Evolutionary conservation across 1,140 invertebrate species (phyloP), one percentile per base, ranked within the genome.

Genomic region (Himalopsyche phryganea): DNA sequence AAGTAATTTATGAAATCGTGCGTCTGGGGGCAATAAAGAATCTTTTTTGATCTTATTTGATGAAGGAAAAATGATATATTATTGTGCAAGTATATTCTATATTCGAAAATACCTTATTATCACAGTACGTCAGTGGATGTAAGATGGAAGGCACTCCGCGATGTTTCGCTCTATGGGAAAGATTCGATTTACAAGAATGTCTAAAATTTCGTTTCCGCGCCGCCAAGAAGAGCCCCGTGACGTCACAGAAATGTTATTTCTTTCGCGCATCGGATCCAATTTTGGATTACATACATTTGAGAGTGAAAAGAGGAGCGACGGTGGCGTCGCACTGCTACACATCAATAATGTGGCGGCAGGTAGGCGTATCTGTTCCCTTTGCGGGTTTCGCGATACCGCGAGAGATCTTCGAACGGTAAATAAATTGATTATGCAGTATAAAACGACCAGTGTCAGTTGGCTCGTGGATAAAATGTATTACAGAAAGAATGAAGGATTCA

Each of bases 221-320:
- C 7, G 7, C 18, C 20, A 20, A 45, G 32, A 19, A 17, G 35
- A 47, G 33, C 28, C 53, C n/a, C 33, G 44, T 41, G 44, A 55
- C 46, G 53, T 55, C 61, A 45, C 23, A 42, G 58, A 64, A 64
- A 60, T 58, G 61, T 57, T 64, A 64, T 64, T 64, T 64, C 61
- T 64, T 58, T 56, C 49, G 54, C 57, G 58, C 61, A 64, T 64
- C 61, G 57, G 61, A 64, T 64, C 61, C 61, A 64, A 64, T 64
- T 64, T 64, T 60, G 58, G 61, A 60, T 64, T 64, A 64, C 61
- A 64, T 64, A 64, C 58, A 64, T 64, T 64, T 45, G 41, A 40
- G 55, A 59, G 23, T 9, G 23, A 28, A 28, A n/a, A n/a, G n/a
- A 49, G 61, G 52, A 59, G 44, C 55, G 47, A 50, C 36, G 45